Evolutionary conservation across 2,888 invertebrate species (phyloP).

Genomic region (Scelioninae gen. 1): DNA sequence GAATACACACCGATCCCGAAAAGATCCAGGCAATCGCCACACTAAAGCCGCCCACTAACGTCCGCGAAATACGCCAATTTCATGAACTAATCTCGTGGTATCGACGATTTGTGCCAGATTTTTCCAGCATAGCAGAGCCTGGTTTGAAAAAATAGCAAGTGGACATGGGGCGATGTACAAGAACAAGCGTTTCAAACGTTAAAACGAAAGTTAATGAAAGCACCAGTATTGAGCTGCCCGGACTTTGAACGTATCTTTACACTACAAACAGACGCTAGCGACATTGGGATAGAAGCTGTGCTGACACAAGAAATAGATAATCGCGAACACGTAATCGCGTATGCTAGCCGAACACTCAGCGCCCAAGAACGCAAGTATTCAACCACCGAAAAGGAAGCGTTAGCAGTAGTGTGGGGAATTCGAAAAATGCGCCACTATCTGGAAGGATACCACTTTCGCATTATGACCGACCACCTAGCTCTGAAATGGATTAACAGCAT

Average conservation of each 20-base stretch:
- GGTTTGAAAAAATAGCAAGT: background rate
- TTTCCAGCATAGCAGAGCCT: slow-evolving; percentile 1
- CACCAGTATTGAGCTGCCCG: background rate
- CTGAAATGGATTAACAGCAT: too few species aligned
- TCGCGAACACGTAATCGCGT: slow-evolving; percentile 41
- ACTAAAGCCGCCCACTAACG: background rate
- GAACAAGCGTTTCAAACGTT: background rate
- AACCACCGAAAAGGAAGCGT: too few species aligned
- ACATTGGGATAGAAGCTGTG: too few species aligned
- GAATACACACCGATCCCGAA: too few species aligned
- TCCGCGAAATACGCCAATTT: background rate
- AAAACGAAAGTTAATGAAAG: background rate
- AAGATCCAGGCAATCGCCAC: background rate
- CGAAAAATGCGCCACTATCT: slow-evolving; percentile 32
- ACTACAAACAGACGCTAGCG: slow-evolving; percentile 56
- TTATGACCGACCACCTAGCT: too few species aligned
- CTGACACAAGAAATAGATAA: background rate
- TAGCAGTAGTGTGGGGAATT: too few species aligned
- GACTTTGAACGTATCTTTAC: slow-evolving; percentile 36
- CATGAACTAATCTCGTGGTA: slow-evolving; percentile 16
- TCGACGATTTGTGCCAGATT: slow-evolving; percentile 3
- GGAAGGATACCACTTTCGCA: slow-evolving; percentile 53
- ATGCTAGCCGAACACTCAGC: slow-evolving; percentile 39
- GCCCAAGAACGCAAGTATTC: too few species aligned
- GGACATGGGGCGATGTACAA: slow-evolving; percentile 1